Base-by-base conservation (phyloP, 2,113 vertebrate species). In the Serilophus lunatus region DNA sequence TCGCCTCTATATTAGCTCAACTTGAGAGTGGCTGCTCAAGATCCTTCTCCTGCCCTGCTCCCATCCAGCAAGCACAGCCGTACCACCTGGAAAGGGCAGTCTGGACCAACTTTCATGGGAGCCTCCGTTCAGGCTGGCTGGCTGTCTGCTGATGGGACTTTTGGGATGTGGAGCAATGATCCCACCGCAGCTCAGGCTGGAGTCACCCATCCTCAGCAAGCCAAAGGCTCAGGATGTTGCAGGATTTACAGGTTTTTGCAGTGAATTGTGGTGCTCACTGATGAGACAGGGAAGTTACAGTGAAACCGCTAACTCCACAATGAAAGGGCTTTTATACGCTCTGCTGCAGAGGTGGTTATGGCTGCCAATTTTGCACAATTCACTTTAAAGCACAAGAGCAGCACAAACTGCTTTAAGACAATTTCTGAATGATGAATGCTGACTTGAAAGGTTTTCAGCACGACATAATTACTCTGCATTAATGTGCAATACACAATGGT, bases 381-480 rank as follows among this genome's bases (percentile, higher is more conserved):
- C 96, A 92, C 95, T 95, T 88, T 95, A 88, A 75, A 93, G 69
- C 94, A 82, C 60, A 57, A 74, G 31, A 93, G 93, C 66, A 68
- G 92, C 79, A 89, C 85, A 80, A 94, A 95, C 94, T 78, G 79
- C 85, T 86, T 96, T 96, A 96, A 95, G 96, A 96, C 12, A 33
- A 97, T 95, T 92, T 92, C 81, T 92, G 84, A 86, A 92, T 91
- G 96, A 96, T 96, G 92, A 97, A 96, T 91, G 85, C 57, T 81
- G 78, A 83, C 87, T 94, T 97, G 93, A 95, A 96, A 97, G 92
- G 36, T 70, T 97, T 97, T 94, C 95, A 90, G 77, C 49, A 66
- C 22, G 29, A 91, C 86, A 96, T 88, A 96, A 95, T 95, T 91
- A 93, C 90, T 71, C 65, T 80, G 83, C 86, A 97, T 97, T 93